phyloP scores from a whole-genome alignment of 1,140 invertebrate genomes.

The Drosophila murphyi region DNA sequence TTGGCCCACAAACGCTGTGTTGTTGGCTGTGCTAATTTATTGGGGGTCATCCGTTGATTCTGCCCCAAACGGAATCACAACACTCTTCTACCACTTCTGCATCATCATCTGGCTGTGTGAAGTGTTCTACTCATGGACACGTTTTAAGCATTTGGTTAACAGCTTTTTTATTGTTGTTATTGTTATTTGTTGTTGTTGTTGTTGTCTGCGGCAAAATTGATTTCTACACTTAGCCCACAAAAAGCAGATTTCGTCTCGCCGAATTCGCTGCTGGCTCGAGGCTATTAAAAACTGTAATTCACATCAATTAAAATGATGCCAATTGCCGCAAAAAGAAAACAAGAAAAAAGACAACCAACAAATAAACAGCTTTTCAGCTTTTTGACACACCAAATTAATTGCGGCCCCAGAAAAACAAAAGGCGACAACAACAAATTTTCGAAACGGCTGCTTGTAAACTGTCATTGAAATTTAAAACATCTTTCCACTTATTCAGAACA shows the following conservation, averaged over 20 bases:
- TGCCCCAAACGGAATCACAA: neutral
- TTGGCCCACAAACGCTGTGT: conserved; percentile 1
- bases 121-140: conserved; percentile 45
- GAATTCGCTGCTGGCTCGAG: conserved; percentile 7
- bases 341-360: neutral
- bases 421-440: conserved; percentile 5
- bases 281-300: conserved; percentile 18
- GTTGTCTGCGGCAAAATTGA: conserved; percentile 25
- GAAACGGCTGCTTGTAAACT: conserved; percentile 28
- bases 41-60: conserved; percentile 12
- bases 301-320: conserved; percentile 50
- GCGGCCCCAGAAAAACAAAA: conserved; percentile 24
- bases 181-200: conserved; percentile 1
- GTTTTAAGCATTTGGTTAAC: conserved; percentile 39
- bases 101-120: conserved; percentile 3
- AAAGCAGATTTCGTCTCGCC: conserved; percentile 21
- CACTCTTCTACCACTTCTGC: neutral
- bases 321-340: conserved; percentile 19
- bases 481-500: conserved; percentile 3
- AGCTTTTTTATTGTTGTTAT: conserved; percentile 23
- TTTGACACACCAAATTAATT: conserved; percentile 37
- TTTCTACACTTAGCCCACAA: conserved; percentile 43
- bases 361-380: conserved; percentile 22
- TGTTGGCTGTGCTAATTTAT: conserved; percentile 22
- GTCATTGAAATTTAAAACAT: conserved; percentile 30